phyloP scores from a whole-genome alignment of 2,888 invertebrate genomes.

The Mesorhabditis sp. region DNA sequence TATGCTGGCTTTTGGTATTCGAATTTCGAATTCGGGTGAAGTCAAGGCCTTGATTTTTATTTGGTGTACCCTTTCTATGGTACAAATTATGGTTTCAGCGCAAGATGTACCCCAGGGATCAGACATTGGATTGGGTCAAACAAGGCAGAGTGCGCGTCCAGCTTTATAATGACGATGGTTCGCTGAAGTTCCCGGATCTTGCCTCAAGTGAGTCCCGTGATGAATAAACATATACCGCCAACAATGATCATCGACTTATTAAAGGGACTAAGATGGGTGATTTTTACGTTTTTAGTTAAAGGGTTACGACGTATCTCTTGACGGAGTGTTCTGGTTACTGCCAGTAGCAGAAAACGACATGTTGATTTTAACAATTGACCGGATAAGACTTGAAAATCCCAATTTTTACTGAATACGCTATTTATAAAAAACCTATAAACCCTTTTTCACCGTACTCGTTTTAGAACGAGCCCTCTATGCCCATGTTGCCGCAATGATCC shows the following conservation, averaged over 20 bases:
- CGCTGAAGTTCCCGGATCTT: slow-evolving; percentile 31
- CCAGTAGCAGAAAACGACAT: not conserved
- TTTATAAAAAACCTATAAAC: not conserved
- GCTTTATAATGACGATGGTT: slow-evolving; percentile 66
- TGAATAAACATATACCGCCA: too few species aligned
- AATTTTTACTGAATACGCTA: not conserved
- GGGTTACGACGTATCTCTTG: not conserved
- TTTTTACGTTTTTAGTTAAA: slow-evolving; percentile 5
- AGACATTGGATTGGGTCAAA: slow-evolving; percentile 77
- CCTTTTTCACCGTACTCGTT: slow-evolving; percentile 15
- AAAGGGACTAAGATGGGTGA: too few species aligned
- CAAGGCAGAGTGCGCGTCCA: slow-evolving; percentile 88
- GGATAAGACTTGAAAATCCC: not conserved
- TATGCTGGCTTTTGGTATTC: too few species aligned
- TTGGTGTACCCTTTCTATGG: not conserved
- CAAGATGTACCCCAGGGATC: slow-evolving; percentile 84
- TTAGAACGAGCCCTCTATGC: slow-evolving; percentile 39
- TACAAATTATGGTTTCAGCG: slow-evolving; percentile 27
- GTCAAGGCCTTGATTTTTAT: not conserved
- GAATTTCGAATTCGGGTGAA: too few species aligned
- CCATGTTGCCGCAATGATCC: slow-evolving; percentile 50
- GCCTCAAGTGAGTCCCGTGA: slow-evolving; percentile 27
- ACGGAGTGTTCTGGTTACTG: too few species aligned
- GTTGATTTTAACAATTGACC: not conserved
- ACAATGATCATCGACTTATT: too few species aligned